Evolutionary conservation across 2,888 invertebrate genomes (phyloP).

Genomic region (Drosophila flavopinicola): DNA sequence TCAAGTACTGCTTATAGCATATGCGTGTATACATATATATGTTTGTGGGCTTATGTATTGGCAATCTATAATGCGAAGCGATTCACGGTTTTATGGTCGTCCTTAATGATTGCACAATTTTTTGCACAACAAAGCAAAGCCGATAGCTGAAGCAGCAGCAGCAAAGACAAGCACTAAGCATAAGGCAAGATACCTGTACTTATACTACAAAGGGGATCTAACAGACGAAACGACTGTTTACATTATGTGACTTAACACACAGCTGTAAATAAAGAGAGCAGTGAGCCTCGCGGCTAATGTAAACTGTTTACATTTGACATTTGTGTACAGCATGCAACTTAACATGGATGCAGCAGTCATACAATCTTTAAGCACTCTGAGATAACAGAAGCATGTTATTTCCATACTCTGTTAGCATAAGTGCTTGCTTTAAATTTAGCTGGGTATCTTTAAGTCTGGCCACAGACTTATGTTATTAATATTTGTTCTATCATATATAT

Average conservation of each 20-base stretch:
- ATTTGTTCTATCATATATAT: conserved; percentile 30
- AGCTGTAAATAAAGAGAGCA: background rate
- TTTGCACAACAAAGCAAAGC: conserved; percentile 38
- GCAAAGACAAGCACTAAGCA: conserved; percentile 18
- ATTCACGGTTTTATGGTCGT: conserved; percentile 47
- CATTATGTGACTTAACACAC: background rate
- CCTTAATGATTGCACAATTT: conserved; percentile 49
- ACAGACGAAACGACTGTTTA: background rate
- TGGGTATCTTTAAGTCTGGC: conserved; percentile 26
- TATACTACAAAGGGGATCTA: conserved; percentile 4
- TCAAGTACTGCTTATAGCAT: conserved; percentile 6
- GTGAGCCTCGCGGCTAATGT: background rate
- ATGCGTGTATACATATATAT: background rate
- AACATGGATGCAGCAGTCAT: background rate
- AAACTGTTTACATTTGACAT: background rate
- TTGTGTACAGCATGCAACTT: background rate
- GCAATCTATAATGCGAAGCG: conserved; percentile 41
- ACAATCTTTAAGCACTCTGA: background rate
- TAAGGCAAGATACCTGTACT: conserved; percentile 15
- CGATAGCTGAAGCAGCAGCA: conserved; percentile 13
- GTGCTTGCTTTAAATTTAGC: background rate
- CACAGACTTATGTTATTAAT: background rate
- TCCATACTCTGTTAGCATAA: background rate
- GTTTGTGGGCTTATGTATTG: conserved; percentile 21
- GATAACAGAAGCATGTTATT: background rate